These are phyloP conservation scores for Aporrectodea caliginosa DNA, from an alignment of 1,140 invertebrate species.

Conservation along the genomic window DNA sequence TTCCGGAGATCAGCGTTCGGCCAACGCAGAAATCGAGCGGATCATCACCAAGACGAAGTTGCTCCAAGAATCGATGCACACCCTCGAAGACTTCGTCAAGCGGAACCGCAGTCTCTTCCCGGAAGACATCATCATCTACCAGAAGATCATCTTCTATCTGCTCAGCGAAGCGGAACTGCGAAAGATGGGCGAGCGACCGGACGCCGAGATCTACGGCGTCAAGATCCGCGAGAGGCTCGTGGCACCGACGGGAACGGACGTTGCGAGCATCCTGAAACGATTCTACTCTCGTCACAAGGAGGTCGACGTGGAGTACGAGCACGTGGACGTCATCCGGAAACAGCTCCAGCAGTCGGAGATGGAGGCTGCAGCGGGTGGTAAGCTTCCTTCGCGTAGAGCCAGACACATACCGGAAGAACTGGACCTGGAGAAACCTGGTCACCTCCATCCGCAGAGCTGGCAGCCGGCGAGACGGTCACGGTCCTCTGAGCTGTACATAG, in stretches of 20 bases:
- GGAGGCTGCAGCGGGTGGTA: background rate
- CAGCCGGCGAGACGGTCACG: background rate
- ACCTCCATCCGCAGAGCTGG: no score
- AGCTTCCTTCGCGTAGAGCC: background rate
- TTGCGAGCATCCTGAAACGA: background rate
- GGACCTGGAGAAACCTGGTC: no score
- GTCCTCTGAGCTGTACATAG: background rate
- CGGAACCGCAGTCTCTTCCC: conserved; percentile 13
- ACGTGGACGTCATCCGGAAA: background rate
- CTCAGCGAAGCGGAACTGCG: conserved; percentile 20
- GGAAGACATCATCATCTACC: conserved; percentile 21
- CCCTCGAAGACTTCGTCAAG: conserved; percentile 19
- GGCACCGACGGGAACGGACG: conserved; percentile 12
- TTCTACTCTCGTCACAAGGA: conserved; percentile 13
- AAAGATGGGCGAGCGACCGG: conserved; percentile 13
- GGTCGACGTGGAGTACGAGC: conserved; percentile 22
- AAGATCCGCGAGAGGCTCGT: conserved; percentile 18
- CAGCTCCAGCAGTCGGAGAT: background rate
- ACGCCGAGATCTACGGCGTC: conserved; percentile 17
- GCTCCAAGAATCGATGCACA: conserved; percentile 15
- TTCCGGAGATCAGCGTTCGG: background rate
- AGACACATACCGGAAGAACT: background rate
- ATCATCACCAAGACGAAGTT: conserved; percentile 17
- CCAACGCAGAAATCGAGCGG: conserved; percentile 6
- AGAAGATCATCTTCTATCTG: conserved; percentile 18